A percentile compares a stretch with the other conserved stretches of the same genome.
Conservation (phyloP, 2,113 vertebrate species). For the Myotis brandtii region DNA sequence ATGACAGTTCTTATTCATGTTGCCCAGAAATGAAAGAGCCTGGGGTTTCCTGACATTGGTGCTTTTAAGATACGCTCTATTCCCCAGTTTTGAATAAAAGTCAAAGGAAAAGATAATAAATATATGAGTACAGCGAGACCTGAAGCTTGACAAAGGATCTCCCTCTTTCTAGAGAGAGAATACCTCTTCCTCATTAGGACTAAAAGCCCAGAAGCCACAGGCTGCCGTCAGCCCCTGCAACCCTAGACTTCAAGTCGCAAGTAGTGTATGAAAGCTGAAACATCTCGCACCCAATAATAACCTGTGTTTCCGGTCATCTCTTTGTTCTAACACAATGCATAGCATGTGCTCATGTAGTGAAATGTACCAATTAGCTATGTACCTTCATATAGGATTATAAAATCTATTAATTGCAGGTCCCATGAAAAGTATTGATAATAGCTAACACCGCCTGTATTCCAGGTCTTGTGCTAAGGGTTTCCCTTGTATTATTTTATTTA, state of each 20-base stretch:
- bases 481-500: not conserved
- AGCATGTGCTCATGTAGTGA: not conserved
- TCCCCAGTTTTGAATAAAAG: slow-evolving; percentile 60
- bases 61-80: slow-evolving; percentile 69
- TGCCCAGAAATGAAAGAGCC: slow-evolving; percentile 72
- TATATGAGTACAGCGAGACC: slow-evolving; percentile 60
- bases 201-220: slow-evolving; percentile 58
- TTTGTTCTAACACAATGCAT: slow-evolving; percentile 36
- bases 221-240: slow-evolving; percentile 24
- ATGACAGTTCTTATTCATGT: slow-evolving; percentile 74
- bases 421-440: not conserved
- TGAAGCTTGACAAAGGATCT: slow-evolving; percentile 59
- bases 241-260: slow-evolving; percentile 11
- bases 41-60: slow-evolving; percentile 57
- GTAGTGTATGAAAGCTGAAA: slow-evolving; percentile 37
- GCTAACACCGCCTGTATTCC: not conserved
- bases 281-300: not conserved
- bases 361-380: not conserved
- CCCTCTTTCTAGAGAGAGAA: slow-evolving; percentile 30
- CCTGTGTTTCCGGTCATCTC: not conserved
- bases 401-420: not conserved
- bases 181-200: slow-evolving; percentile 59
- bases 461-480: not conserved
- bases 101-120: slow-evolving; percentile 72
- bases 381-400: not conserved